Evolutionary conservation across 1,140 invertebrate species (phyloP), one percentile per base, ranked within the genome.

Genomic region (Lasioglossum albipes): DNA sequence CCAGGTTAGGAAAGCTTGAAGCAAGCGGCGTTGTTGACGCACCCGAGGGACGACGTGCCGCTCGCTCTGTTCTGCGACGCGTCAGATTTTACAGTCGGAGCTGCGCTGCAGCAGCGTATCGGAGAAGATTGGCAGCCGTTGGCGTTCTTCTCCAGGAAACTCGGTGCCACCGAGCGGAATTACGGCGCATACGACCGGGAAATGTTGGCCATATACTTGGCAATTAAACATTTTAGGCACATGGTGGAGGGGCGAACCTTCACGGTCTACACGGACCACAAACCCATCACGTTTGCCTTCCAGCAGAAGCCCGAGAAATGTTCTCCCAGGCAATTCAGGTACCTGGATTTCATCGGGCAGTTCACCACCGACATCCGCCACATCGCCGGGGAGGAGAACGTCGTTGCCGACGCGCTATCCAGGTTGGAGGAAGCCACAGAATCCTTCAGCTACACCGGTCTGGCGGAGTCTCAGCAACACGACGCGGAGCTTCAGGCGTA

Each of bases 261-360:
- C 27, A 59, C 69, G 7, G 13, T 71, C 2, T 71, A 59, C 20
- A 71, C 69, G 3, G 69, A 71, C 18, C 69, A 71, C 22, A 71
- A 71, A 5, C 69, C 69, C 2, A 0, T 71, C 0, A 31, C 10
- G 4, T 71, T 41, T 2, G 52, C 69, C 1, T 59, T 71, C 27
- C 20, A 7, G 4, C 57, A 73, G 4, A 73, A 64, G 9, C 16
- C 36, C 6, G 71, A 73, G 3, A 73, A 73, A 49, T 49, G 41
- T 18, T 64, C 59, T 1, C 59, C 71, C 2, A 45, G 59, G 6
- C 71, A 73, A 9, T 62, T 73, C 22, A 0, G 71, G 3, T 73
- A 73, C 27, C 18, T 73, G 18, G 52, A 62, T 27, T 73, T 18
- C 18, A 64, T 73, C 1, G n/a, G n/a, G n/a, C n/a, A n/a, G n/a